These are phyloP conservation scores for Dipodomys stephensi DNA, from an alignment of 2,113 vertebrate species.

Conservation along the genomic window DNA sequence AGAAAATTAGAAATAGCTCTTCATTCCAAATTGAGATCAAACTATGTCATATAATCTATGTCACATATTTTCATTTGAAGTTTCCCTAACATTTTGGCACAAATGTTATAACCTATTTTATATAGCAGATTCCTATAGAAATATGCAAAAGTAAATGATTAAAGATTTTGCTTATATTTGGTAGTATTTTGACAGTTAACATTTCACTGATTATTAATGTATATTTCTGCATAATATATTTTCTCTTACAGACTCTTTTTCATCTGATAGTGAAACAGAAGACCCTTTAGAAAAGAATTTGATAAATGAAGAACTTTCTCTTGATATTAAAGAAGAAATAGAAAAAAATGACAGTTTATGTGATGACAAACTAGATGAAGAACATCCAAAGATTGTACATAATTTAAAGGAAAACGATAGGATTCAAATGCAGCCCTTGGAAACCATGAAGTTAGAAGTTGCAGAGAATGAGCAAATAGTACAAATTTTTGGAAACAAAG, in stretches of 20 bases:
- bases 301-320: conserved; percentile 87
- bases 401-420: conserved; percentile 85
- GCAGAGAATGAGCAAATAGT: conserved; percentile 87
- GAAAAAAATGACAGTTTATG: conserved; percentile 84
- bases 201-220: neutral
- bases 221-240: conserved; percentile 46
- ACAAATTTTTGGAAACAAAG: conserved; percentile 86
- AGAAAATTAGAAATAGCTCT: neutral
- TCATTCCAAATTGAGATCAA: neutral
- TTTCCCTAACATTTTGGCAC: neutral
- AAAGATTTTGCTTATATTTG: neutral
- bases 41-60: neutral
- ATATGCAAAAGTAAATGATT: neutral
- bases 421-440: conserved; percentile 84
- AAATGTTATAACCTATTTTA: conserved; percentile 51
- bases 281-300: conserved; percentile 88
- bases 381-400: conserved; percentile 87
- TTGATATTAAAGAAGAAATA: conserved; percentile 83
- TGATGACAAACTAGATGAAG: conserved; percentile 84
- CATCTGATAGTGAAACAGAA: conserved; percentile 91
- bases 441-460: conserved; percentile 86
- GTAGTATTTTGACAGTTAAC: neutral
- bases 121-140: conserved; percentile 4
- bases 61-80: conserved; percentile 32
- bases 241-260: conserved; percentile 86